These are phyloP conservation scores for Melanerpes aurifrons DNA, from an alignment of 2,113 vertebrate genomes.

Conservation along the genomic window DNA sequence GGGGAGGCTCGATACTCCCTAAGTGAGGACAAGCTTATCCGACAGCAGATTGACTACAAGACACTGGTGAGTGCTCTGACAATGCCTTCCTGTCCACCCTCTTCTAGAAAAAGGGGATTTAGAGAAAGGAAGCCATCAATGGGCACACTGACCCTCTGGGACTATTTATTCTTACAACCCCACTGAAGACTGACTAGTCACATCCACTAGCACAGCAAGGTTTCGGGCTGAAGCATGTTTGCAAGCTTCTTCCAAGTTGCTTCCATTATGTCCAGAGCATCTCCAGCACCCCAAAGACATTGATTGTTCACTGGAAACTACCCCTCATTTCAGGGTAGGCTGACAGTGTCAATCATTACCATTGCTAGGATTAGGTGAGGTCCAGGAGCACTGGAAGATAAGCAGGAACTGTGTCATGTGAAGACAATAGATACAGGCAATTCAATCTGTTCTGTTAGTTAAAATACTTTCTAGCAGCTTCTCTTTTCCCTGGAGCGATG, in stretches of 20 bases:
- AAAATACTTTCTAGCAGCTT: neutral
- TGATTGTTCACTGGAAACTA: neutral
- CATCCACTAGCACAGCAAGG: neutral
- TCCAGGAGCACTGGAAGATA: neutral
- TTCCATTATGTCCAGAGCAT: neutral
- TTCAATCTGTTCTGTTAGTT: neutral
- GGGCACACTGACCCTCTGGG: neutral
- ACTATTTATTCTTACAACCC: neutral
- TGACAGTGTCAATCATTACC: neutral
- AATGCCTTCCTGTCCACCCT: neutral
- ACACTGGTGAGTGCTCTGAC: slow-evolving; percentile 86
- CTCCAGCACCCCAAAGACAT: neutral
- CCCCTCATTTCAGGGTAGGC: neutral
- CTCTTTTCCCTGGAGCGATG: neutral
- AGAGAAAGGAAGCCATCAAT: neutral
- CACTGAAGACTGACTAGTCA: neutral
- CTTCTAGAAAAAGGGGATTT: neutral
- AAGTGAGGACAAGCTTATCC: slow-evolving; percentile 98
- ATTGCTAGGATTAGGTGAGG: neutral
- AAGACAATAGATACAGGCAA: neutral
- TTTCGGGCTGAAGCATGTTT: neutral
- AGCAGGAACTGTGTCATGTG: neutral
- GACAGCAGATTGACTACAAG: slow-evolving; percentile 99
- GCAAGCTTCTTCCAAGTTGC: neutral
- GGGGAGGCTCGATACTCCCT: slow-evolving; percentile 96